Evolutionary conservation across 2,797 vertebrate genomes (phyloP).

Genomic region (Catostomus latipinnis): DNA sequence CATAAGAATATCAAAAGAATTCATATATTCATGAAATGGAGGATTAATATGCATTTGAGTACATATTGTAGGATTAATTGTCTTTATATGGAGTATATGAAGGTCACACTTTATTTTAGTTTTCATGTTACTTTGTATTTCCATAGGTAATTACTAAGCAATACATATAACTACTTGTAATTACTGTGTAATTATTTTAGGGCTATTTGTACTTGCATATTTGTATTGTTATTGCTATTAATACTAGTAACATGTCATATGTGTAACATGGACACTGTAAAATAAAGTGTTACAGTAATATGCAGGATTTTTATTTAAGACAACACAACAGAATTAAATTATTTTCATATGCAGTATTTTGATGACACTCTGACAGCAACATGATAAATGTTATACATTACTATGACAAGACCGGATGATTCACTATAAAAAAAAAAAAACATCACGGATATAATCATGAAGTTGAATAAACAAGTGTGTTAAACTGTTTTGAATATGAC

Average conservation of each 20-base stretch:
- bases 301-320: neutral
- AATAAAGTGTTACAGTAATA: neutral
- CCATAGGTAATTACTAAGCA: too few relatives aligned
- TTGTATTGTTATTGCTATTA: too few relatives aligned
- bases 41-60: neutral
- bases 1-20: neutral
- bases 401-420: neutral
- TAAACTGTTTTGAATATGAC: slow-evolving; percentile 9
- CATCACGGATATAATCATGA: neutral
- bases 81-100: neutral
- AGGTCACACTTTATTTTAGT: too few relatives aligned
- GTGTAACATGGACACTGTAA: too few relatives aligned
- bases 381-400: neutral
- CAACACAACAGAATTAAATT: slow-evolving; percentile 6
- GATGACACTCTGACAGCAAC: neutral
- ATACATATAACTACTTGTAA: too few relatives aligned
- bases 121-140: too few relatives aligned
- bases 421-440: too few relatives aligned
- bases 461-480: neutral
- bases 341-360: neutral
- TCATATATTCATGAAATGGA: neutral
- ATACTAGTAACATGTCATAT: too few relatives aligned
- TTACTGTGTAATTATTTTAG: too few relatives aligned
- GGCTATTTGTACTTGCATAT: too few relatives aligned
- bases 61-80: neutral